Conservation (phyloP, 2,113 vertebrate genomes). For the Phocoena phocoena region DNA sequence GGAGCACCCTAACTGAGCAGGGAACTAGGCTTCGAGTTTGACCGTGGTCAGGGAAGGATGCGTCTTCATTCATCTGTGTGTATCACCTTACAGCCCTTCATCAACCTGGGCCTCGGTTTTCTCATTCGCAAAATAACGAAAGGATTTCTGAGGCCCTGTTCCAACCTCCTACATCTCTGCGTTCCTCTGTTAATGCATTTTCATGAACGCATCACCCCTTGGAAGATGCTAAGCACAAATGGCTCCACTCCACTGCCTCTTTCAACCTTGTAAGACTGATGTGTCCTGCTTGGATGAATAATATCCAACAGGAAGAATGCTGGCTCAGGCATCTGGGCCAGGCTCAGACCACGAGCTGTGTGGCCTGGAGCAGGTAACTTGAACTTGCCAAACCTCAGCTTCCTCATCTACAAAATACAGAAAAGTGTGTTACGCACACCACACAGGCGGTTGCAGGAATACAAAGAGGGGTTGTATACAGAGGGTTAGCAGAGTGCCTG, state of each 20-base stretch:
- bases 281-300: not conserved
- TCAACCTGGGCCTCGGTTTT: not conserved
- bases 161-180: not conserved
- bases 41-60: not conserved
- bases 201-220: fast-evolving
- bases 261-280: not conserved
- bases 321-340: not conserved
- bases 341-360: not conserved
- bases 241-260: not conserved
- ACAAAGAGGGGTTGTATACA: not conserved
- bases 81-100: not conserved
- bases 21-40: not conserved
- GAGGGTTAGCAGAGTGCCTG: not conserved
- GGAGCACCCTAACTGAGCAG: not conserved
- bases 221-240: not conserved
- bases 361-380: not conserved
- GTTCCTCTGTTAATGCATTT: not conserved
- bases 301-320: not conserved
- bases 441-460: not conserved
- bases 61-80: not conserved
- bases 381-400: not conserved
- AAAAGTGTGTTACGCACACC: fast-evolving
- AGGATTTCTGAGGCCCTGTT: not conserved
- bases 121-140: not conserved
- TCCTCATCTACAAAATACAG: not conserved